These are phyloP conservation scores for Tachysurus fulvidraco DNA, from an alignment of 2,113 vertebrate genomes.

Conservation along the genomic window DNA sequence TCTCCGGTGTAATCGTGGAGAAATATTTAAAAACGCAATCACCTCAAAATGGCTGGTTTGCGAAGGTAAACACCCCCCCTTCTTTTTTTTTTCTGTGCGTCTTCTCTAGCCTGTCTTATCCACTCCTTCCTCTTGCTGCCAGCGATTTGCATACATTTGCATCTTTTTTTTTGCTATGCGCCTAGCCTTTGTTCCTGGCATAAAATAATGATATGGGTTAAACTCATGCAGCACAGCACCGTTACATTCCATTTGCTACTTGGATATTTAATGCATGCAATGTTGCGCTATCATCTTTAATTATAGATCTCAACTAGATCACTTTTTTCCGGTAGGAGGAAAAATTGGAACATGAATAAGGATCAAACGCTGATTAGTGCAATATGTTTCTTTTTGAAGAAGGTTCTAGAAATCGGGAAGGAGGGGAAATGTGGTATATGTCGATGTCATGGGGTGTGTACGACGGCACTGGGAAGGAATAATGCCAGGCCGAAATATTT, in stretches of 20 bases:
- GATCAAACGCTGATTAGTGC: slow-evolving; percentile 35
- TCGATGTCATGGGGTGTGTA: slow-evolving; percentile 61
- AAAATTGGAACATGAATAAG: slow-evolving; percentile 26
- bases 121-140: slow-evolving; percentile 72
- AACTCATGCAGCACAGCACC: slow-evolving; percentile 50
- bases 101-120: slow-evolving; percentile 29
- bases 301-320: slow-evolving; percentile 47
- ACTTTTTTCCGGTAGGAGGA: slow-evolving; percentile 4
- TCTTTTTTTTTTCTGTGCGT: slow-evolving; percentile 3
- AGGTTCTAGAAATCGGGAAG: slow-evolving; percentile 57
- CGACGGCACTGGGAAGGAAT: slow-evolving; percentile 52
- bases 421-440: slow-evolving; percentile 61
- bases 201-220: slow-evolving; percentile 72
- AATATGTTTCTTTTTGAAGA: slow-evolving; percentile 45
- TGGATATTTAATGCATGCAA: slow-evolving; percentile 61
- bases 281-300: slow-evolving; percentile 58
- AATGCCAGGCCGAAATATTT: slow-evolving; percentile 61
- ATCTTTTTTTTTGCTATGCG: slow-evolving; percentile 79
- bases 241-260: slow-evolving; percentile 54
- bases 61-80: slow-evolving; percentile 59
- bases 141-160: slow-evolving; percentile 87
- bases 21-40: slow-evolving; percentile 53
- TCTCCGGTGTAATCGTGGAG: slow-evolving; percentile 17
- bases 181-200: slow-evolving; percentile 84
- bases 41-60: slow-evolving; percentile 49